A percentile compares a stretch with the other conserved stretches of the same genome.
Evolutionary conservation across 2,113 vertebrate species (phyloP).

Genomic region (Mionectes macconnelli): DNA sequence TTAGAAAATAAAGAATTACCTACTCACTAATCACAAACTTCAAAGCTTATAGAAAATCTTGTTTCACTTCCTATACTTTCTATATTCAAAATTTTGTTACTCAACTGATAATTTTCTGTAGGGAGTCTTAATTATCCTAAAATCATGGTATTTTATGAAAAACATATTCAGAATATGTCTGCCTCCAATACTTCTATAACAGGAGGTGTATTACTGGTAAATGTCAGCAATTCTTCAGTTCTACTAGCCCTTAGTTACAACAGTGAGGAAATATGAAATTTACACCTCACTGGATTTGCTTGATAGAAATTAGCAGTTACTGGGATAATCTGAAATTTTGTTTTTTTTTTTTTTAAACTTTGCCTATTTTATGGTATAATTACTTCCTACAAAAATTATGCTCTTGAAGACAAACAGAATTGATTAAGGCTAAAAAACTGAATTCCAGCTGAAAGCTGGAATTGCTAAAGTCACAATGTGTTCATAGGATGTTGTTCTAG

Average conservation of each 20-base stretch:
- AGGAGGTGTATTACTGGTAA: background rate
- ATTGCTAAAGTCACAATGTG: conserved; percentile 55
- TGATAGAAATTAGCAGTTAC: background rate
- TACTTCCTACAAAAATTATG: background rate
- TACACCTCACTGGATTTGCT: conserved; percentile 34
- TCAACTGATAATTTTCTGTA: background rate
- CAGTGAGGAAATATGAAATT: conserved; percentile 20
- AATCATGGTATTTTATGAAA: background rate
- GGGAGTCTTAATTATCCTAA: background rate
- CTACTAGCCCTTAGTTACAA: background rate
- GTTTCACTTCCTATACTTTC: conserved; percentile 10
- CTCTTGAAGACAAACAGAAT: conserved; percentile 30
- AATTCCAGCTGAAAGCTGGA: conserved; percentile 25
- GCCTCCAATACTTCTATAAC: background rate
- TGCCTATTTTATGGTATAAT: conserved; percentile 19
- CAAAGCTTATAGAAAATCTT: background rate
- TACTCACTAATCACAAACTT: background rate
- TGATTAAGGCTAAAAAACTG: conserved; percentile 42
- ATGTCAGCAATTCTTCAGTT: background rate
- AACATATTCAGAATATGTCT: background rate
- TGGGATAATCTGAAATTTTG: background rate
- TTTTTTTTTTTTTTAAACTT: background rate
- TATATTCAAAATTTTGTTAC: background rate
- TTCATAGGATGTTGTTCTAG: conserved; percentile 31
- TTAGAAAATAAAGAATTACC: background rate